Conservation (phyloP, 2,888 invertebrate genomes). For the Lycocerus yunnanus region DNA sequence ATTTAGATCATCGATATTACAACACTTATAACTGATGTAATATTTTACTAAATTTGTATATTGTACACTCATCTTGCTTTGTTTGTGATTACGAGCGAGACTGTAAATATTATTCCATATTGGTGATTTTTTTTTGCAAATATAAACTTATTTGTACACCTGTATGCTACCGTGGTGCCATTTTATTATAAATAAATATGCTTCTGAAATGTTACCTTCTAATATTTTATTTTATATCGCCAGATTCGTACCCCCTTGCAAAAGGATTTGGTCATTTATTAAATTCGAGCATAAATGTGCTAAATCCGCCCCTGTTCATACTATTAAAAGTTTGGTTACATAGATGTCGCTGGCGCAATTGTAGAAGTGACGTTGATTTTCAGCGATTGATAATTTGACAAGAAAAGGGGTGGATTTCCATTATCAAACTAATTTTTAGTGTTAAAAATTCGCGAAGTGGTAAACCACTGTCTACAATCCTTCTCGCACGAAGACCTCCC, state of each 20-base stretch:
- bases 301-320: no score
- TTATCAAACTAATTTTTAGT: background rate
- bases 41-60: background rate
- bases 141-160: constrained; percentile 27
- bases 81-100: constrained; percentile 17
- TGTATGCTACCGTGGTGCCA: constrained; percentile 35
- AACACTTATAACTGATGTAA: background rate
- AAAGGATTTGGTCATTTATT: no score
- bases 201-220: constrained; percentile 28
- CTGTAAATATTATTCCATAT: constrained; percentile 24
- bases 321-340: background rate
- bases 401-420: background rate
- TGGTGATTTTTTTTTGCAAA: constrained; percentile 15
- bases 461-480: background rate
- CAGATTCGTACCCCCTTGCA: no score
- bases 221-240: background rate
- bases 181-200: constrained; percentile 35
- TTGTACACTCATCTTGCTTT: constrained; percentile 18
- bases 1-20: no score
- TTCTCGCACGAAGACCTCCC: background rate
- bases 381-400: background rate
- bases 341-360: background rate
- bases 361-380: background rate
- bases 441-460: background rate
- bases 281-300: no score